Base-by-base conservation (phyloP, 2,113 vertebrate genomes). In the Protobothrops flavoviridis region DNA sequence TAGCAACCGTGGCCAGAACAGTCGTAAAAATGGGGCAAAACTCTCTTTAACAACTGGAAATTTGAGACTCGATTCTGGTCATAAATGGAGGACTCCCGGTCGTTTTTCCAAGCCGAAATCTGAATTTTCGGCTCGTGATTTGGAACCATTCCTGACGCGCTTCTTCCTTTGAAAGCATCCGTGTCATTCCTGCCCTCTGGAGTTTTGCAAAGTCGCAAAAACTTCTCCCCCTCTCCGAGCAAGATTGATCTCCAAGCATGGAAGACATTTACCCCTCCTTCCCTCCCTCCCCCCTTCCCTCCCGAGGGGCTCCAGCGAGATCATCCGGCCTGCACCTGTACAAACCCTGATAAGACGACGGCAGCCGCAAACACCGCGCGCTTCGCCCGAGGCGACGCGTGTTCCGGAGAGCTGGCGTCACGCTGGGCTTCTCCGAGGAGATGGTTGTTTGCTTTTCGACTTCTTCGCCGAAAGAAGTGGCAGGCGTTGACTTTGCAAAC, bases 291-390 rank as follows among this genome's bases (percentile, higher is more conserved):
- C 45, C 45, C 5, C 45, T 5, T 48, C 45, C 45, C 45, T 48
- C 45, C 45, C 5, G 5, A 48, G 87, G 24, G 87, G 53, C 91
- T 0, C 0, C 85, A 56, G 94, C 94, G 94, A 94, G 92, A 87
- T 6, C 55, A 29, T 87, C 0, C 9, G 43, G 69, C 91, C 93
- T 90, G 52, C 9, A 0, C 50, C 97, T 97, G 97, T 95, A 20
- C 94, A 97, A 97, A 97, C 96, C 88, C 92, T 4, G 97, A 97
- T 97, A 97, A 97, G 95, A 85, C 92, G 89, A 0, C 93, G 87
- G 93, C 94, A 92, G 94, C 93, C 0, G 0, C 45, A 48, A 17
- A 85, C 1, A 4, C 5, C 2, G 45, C 0, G 7, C 33, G 12
- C 29, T 48, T 91, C 91, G 87, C 91, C 57, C 15, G 0, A 89